A percentile compares a stretch with the other conserved stretches of the same genome.
Evolutionary conservation across 92 coral and sea anemone genomes (phyloP).

Genomic region (Parazoanthus darwini): DNA sequence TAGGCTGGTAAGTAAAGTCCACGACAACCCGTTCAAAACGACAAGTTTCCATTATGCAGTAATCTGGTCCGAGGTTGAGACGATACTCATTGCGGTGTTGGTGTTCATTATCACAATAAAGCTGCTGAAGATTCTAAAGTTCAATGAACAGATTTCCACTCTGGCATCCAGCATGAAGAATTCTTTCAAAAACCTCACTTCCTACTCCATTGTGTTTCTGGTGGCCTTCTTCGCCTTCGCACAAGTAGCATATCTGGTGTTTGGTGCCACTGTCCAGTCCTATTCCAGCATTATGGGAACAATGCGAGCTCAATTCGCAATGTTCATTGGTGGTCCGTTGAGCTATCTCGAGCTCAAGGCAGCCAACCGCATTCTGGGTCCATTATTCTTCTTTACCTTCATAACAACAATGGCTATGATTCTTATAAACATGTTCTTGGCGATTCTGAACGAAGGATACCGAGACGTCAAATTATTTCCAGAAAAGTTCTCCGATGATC

Average conservation of each 20-base stretch:
- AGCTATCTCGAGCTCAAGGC: slow-evolving; percentile 66
- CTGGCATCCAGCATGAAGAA: slow-evolving; percentile 77
- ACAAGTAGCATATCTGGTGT: slow-evolving; percentile 79
- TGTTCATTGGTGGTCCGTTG: slow-evolving; percentile 88
- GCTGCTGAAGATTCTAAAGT: slow-evolving; percentile 79
- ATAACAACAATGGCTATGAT: slow-evolving; percentile 85
- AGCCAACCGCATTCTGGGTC: slow-evolving; percentile 73
- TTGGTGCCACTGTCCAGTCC: slow-evolving; percentile 68
- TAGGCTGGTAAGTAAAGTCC: slow-evolving; percentile 73
- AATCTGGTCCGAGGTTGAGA: slow-evolving; percentile 78
- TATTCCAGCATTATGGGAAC: slow-evolving; percentile 76
- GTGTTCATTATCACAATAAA: slow-evolving; percentile 83
- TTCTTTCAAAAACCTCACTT: slow-evolving; percentile 60
- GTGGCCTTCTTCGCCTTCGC: slow-evolving; percentile 85
- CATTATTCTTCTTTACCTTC: slow-evolving; percentile 84
- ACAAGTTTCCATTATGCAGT: slow-evolving; percentile 94
- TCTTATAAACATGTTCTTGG: slow-evolving; percentile 89
- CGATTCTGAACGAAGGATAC: slow-evolving; percentile 89
- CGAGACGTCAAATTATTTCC: slow-evolving; percentile 70
- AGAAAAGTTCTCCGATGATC: slow-evolving; percentile 63
- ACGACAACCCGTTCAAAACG: slow-evolving; percentile 76
- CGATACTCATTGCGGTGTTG: slow-evolving; percentile 81
- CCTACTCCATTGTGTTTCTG: slow-evolving; percentile 83
- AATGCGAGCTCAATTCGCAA: slow-evolving; percentile 85
- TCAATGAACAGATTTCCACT: slow-evolving; percentile 83